phyloP scores from a whole-genome alignment of 1,140 invertebrate genomes.

The Drosophila takahashii region DNA sequence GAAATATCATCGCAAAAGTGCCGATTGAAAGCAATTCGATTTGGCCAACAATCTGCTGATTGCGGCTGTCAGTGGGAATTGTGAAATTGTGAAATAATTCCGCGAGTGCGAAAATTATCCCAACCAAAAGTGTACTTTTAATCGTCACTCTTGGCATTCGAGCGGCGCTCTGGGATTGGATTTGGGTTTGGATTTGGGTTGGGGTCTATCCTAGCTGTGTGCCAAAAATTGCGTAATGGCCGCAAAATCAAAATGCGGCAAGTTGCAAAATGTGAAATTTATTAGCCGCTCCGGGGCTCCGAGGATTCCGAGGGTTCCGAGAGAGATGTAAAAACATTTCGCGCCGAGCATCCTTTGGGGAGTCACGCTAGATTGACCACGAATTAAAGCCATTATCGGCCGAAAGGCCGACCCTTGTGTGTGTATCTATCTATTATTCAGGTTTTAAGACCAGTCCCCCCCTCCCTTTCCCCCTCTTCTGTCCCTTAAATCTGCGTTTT shows the following conservation, averaged over 20 bases:
- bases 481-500: not conserved
- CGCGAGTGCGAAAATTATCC: constrained; percentile 37
- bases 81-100: constrained; percentile 28
- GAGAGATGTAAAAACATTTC: constrained; percentile 41
- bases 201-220: not conserved
- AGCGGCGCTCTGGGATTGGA: constrained; percentile 2
- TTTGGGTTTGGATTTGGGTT: constrained; percentile 8
- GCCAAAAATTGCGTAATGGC: constrained; percentile 46
- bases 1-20: constrained; percentile 19
- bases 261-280: constrained; percentile 30
- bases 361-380: constrained; percentile 44
- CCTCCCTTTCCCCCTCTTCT: not conserved
- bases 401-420: constrained; percentile 10
- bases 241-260: constrained; percentile 19
- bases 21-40: constrained; percentile 44
- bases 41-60: constrained; percentile 32
- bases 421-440: constrained; percentile 47
- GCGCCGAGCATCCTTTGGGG: constrained; percentile 29
- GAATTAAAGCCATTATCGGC: constrained; percentile 45
- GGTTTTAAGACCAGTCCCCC: constrained; percentile 12
- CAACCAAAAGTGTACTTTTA: constrained; percentile 20
- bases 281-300: constrained; percentile 17
- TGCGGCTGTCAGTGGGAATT: constrained; percentile 23
- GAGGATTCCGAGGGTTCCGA: not conserved
- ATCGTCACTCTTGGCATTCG: constrained; percentile 19